A percentile compares a stretch with the other conserved stretches of the same genome.
Evolutionary conservation across 2,888 invertebrate species (phyloP).

Genomic region (Drosophila flavopinicola): DNA sequence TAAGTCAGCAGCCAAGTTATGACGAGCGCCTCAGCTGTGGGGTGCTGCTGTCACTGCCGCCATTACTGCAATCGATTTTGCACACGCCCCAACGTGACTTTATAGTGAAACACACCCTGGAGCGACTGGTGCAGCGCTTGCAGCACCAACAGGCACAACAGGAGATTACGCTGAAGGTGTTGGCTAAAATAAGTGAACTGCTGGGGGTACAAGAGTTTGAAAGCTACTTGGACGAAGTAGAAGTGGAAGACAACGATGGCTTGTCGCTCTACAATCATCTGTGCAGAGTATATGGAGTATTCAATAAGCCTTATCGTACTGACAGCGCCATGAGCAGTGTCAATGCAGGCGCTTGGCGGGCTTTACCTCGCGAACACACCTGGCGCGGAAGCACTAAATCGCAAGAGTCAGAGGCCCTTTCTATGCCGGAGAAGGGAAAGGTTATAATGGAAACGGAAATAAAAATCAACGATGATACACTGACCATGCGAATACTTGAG

Average conservation of each 20-base stretch:
- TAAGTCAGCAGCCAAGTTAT: constrained; percentile 85
- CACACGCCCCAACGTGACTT: constrained; percentile 85
- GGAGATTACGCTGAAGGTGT: constrained; percentile 88
- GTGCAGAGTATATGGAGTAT: constrained; percentile 86
- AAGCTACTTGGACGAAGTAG: constrained; percentile 83
- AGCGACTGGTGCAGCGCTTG: constrained; percentile 86
- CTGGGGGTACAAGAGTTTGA: constrained; percentile 89
- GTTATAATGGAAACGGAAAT: constrained; percentile 93
- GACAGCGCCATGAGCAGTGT: constrained; percentile 9
- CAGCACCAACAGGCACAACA: constrained; percentile 86
- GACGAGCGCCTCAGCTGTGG: constrained; percentile 87
- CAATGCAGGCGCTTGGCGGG: constrained; percentile 68
- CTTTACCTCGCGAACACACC: constrained; percentile 78
- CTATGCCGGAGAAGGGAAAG: constrained; percentile 85
- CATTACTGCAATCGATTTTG: constrained; percentile 86
- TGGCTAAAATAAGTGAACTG: constrained; percentile 89
- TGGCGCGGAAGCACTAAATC: constrained; percentile 60
- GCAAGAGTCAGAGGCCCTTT: constrained; percentile 19
- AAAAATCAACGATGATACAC: constrained; percentile 91
- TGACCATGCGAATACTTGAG: constrained; percentile 93
- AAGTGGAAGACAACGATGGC: constrained; percentile 82
- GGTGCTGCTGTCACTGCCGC: constrained; percentile 88
- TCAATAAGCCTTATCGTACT: constrained; percentile 17
- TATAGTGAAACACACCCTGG: constrained; percentile 86
- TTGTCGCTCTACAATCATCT: constrained; percentile 87